These are phyloP conservation scores for Protodeltote pygarga DNA, from an alignment of 2,888 invertebrate species.

Conservation along the genomic window DNA sequence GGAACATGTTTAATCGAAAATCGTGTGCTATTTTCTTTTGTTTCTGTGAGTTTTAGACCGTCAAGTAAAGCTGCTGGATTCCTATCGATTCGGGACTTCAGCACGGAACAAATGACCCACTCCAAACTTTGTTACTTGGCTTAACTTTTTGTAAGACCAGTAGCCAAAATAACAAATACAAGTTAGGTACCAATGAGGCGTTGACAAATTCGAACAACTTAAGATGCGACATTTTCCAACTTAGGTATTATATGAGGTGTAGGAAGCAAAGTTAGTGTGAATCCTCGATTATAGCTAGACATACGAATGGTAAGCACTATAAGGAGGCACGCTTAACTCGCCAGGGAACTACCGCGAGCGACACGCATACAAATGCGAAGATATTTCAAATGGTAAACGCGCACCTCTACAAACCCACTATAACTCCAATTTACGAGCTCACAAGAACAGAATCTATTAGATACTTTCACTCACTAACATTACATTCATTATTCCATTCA, in stretches of 20 bases:
- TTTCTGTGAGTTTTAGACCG: background rate
- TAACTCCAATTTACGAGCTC: conserved; percentile 26
- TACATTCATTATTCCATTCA: conserved; percentile 24
- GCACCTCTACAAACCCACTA: conserved; percentile 15
- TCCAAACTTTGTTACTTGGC: conserved; percentile 19
- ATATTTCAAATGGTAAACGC: conserved; percentile 31
- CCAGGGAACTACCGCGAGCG: conserved; percentile 21
- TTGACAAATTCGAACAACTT: conserved; percentile 15
- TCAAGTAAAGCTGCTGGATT: conserved; percentile 2
- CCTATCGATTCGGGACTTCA: conserved; percentile 13
- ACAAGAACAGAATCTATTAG: conserved; percentile 11
- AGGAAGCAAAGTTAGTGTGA: no score
- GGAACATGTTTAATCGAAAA: background rate
- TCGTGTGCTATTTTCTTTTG: background rate
- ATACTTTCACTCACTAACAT: conserved; percentile 8
- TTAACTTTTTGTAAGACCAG: conserved; percentile 11
- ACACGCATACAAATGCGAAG: conserved; percentile 39
- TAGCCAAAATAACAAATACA: conserved; percentile 22
- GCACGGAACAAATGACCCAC: conserved; percentile 5
- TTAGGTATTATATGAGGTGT: no score
- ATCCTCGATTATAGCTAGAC: conserved; percentile 21
- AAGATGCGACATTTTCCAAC: conserved; percentile 1
- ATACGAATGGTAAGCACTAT: conserved; percentile 22
- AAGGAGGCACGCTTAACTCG: conserved; percentile 24
- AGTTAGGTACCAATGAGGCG: conserved; percentile 11